Percentiles rank a stretch among this genome's conserved stretches.
Conservation (phyloP, 2,797 vertebrate species). For the Manis javanica region DNA sequence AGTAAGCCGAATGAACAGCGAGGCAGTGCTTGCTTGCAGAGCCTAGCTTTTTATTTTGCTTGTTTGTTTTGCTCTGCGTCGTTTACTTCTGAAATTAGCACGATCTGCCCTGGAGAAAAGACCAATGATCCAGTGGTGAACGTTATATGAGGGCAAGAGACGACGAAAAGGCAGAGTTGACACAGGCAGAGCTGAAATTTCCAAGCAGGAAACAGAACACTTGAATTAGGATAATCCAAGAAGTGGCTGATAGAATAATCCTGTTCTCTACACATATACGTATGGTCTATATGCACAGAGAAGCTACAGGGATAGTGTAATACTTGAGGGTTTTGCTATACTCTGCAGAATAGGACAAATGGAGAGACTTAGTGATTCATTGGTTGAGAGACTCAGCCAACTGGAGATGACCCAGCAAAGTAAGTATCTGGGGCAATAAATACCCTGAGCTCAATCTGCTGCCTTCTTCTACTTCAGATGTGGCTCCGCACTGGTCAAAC, state of each 20-base stretch:
- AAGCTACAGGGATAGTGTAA: not conserved
- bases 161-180: not conserved
- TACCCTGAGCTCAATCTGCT: not conserved
- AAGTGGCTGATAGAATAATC: not conserved
- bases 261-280: not conserved
- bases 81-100: conserved; percentile 5
- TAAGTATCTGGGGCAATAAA: not conserved
- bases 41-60: not conserved
- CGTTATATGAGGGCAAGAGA: not conserved
- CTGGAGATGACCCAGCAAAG: not conserved
- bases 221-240: not conserved
- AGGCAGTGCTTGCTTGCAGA: not conserved
- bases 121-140: not conserved
- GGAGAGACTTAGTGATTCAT: not conserved
- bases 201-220: not conserved
- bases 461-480: not conserved
- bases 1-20: not conserved
- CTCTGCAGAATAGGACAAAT: not conserved
- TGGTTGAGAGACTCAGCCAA: not conserved
- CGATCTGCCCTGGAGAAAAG: not conserved
- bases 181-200: not conserved
- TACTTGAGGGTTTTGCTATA: not conserved
- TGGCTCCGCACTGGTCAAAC: not conserved
- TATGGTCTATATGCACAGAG: not conserved
- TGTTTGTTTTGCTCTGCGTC: not conserved